phyloP scores from a whole-genome alignment of 1,140 invertebrate species.

The Dendroctonus ponderosae region DNA sequence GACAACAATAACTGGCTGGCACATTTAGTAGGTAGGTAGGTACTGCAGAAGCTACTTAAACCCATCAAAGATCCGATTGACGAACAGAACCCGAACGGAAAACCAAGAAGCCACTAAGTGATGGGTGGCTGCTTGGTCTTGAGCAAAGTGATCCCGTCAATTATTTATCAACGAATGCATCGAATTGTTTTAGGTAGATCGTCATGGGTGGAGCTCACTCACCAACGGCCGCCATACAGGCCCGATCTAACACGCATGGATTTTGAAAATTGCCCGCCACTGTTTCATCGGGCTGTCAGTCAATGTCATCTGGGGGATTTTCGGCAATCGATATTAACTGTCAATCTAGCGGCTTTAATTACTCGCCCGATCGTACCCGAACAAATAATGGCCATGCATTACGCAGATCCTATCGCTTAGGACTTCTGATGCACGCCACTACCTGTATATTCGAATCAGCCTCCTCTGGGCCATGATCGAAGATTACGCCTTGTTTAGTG shows the following conservation, averaged over 20 bases:
- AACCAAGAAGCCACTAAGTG: slow-evolving; percentile 35
- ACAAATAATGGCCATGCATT: slow-evolving; percentile 30
- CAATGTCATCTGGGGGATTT: slow-evolving; percentile 13
- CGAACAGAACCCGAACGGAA: slow-evolving; percentile 18
- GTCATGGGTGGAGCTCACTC: too few relatives aligned
- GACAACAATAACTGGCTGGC: too few relatives aligned
- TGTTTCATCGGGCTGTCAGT: not conserved
- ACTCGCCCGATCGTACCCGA: slow-evolving; percentile 34
- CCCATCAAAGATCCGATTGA: slow-evolving; percentile 25
- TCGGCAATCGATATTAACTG: slow-evolving; percentile 32
- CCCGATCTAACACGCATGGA: too few relatives aligned
- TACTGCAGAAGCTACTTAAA: too few relatives aligned
- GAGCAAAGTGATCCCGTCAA: slow-evolving; percentile 28
- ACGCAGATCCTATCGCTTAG: slow-evolving; percentile 22
- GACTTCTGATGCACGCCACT: slow-evolving; percentile 9
- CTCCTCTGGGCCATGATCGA: slow-evolving; percentile 7
- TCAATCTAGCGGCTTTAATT: slow-evolving; percentile 34
- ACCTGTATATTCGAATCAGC: slow-evolving; percentile 26
- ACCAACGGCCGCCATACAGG: too few relatives aligned
- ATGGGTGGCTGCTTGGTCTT: slow-evolving; percentile 27
- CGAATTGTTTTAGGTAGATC: slow-evolving; percentile 15
- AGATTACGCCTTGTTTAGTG: not conserved
- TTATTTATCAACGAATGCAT: slow-evolving; percentile 30
- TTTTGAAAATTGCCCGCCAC: not conserved
- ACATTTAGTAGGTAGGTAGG: too few relatives aligned